Evolutionary conservation across 1,140 invertebrate genomes (phyloP).

Genomic region (Protaetia brevitarsis): DNA sequence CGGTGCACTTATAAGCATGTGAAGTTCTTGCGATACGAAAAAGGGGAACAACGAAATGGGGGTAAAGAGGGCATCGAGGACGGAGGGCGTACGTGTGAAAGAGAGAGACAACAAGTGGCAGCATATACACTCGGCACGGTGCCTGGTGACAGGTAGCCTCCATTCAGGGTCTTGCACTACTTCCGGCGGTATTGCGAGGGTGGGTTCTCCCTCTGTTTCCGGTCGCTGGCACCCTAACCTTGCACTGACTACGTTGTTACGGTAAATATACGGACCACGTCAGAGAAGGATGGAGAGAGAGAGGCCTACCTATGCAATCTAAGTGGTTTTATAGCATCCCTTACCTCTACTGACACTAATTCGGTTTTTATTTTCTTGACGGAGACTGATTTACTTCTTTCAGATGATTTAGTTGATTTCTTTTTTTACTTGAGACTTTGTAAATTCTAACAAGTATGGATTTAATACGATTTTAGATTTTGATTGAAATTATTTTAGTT

Average conservation of each 20-base stretch:
- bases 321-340: conserved; percentile 7
- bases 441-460: too few relatives aligned
- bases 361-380: too few relatives aligned
- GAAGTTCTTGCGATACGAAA: not conserved
- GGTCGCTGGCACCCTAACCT: conserved; percentile 10
- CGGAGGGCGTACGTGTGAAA: not conserved
- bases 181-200: conserved; percentile 14
- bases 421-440: too few relatives aligned
- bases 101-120: not conserved
- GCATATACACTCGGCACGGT: not conserved
- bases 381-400: too few relatives aligned
- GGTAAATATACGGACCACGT: conserved; percentile 12
- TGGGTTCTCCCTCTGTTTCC: conserved; percentile 12
- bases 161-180: conserved; percentile 9
- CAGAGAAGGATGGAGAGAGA: not conserved
- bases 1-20: not conserved
- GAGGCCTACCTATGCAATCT: not conserved
- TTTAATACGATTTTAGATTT: too few relatives aligned
- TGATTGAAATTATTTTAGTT: too few relatives aligned
- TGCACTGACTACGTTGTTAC: conserved; percentile 17
- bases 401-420: too few relatives aligned
- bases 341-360: too few relatives aligned
- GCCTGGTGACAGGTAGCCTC: conserved; percentile 14
- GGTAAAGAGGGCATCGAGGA: not conserved
- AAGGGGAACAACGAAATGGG: not conserved